phyloP scores from a whole-genome alignment of 2,888 invertebrate genomes.

The Cepaea hortensis region DNA sequence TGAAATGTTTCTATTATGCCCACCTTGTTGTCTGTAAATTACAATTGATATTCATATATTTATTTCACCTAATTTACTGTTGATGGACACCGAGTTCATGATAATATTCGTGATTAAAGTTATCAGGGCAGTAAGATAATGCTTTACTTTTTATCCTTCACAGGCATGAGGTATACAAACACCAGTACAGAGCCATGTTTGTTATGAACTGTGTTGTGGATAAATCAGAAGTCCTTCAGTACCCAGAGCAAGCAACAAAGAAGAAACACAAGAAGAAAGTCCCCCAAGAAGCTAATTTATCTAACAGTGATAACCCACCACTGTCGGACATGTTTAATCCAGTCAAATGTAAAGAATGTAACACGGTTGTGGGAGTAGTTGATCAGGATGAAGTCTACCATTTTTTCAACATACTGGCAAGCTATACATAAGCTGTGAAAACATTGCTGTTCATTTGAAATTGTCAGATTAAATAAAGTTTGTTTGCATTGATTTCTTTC shows the following conservation, averaged over 20 bases:
- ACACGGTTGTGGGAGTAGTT: slow-evolving; percentile 79
- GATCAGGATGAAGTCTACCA: slow-evolving; percentile 80
- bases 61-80: too few relatives aligned
- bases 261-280: slow-evolving; percentile 57
- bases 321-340: slow-evolving; percentile 77
- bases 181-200: slow-evolving; percentile 82
- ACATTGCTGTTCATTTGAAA: too few relatives aligned
- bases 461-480: too few relatives aligned
- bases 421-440: slow-evolving; percentile 72
- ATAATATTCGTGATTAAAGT: too few relatives aligned
- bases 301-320: slow-evolving; percentile 3
- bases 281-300: not conserved
- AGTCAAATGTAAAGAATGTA: slow-evolving; percentile 79
- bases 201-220: slow-evolving; percentile 80
- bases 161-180: slow-evolving; percentile 79
- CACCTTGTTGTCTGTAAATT: too few relatives aligned
- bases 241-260: slow-evolving; percentile 70
- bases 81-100: too few relatives aligned
- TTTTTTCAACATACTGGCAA: slow-evolving; percentile 80
- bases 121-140: not conserved
- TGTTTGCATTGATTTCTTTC: too few relatives aligned
- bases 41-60: too few relatives aligned
- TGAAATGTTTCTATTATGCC: too few relatives aligned
- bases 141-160: slow-evolving; percentile 50
- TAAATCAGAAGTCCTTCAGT: slow-evolving; percentile 67